Conservation (phyloP, 2,888 invertebrate species). For the Phrixothrix hirtus region DNA sequence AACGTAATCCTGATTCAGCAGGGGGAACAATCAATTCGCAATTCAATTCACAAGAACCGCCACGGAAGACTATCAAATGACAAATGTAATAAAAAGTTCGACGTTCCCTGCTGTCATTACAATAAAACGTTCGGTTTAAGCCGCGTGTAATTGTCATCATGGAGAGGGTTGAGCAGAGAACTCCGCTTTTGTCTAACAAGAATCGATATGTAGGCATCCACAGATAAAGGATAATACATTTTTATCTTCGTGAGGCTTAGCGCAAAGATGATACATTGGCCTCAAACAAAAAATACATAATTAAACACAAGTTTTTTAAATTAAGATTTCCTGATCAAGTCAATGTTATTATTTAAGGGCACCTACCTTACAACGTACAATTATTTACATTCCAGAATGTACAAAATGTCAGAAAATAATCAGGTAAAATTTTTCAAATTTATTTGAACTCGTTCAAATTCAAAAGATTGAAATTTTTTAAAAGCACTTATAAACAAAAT, state of each 20-base stretch:
- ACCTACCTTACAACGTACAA: too few species aligned
- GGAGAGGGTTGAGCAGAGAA: constrained; percentile 38
- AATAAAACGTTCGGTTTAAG: constrained; percentile 51
- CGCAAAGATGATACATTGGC: too few species aligned
- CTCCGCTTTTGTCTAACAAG: constrained; percentile 33
- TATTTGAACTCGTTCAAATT: too few species aligned
- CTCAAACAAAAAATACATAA: too few species aligned
- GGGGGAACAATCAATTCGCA: constrained; percentile 43
- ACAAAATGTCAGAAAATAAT: too few species aligned
- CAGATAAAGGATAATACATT: constrained; percentile 9
- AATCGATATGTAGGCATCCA: constrained; percentile 16
- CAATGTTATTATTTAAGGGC: too few species aligned
- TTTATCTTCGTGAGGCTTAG: constrained; percentile 1
- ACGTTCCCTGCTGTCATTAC: constrained; percentile 50
- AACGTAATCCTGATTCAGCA: constrained; percentile 31
- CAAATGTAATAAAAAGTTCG: constrained; percentile 50
- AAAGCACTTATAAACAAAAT: too few species aligned
- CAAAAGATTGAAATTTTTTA: too few species aligned
- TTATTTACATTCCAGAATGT: too few species aligned
- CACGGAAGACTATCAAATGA: constrained; percentile 50
- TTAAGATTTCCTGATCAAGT: too few species aligned
- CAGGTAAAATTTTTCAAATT: too few species aligned
- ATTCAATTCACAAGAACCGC: constrained; percentile 38
- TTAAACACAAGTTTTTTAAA: too few species aligned
- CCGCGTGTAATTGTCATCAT: constrained; percentile 51